A percentile compares a stretch with the other conserved stretches of the same genome.
Evolutionary conservation across 2,113 vertebrate species (phyloP).

Genomic region (Felis catus): F.catus_Fca126_mat1.0 CM031417.1:110554501-110555000

Average conservation of each 20-base stretch:
- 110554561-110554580: neutral
- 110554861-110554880: neutral
- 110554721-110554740: neutral
- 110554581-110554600: neutral
- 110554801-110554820: neutral
- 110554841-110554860: neutral
- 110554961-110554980: neutral
- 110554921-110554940: neutral
- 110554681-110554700: neutral
- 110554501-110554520: neutral
- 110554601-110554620: neutral
- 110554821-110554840: neutral
- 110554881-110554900: neutral
- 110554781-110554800: neutral
- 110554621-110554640: neutral
- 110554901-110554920: neutral
- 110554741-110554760: neutral
- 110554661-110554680: constrained; percentile 15
- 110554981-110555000: neutral
- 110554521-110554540: neutral
- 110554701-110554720: neutral
- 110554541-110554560: neutral
- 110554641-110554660: constrained; percentile 36
- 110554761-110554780: neutral
- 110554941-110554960: neutral